phyloP scores from a whole-genome alignment of 1,140 invertebrate species.

The Leptopilina clavipes region DNA sequence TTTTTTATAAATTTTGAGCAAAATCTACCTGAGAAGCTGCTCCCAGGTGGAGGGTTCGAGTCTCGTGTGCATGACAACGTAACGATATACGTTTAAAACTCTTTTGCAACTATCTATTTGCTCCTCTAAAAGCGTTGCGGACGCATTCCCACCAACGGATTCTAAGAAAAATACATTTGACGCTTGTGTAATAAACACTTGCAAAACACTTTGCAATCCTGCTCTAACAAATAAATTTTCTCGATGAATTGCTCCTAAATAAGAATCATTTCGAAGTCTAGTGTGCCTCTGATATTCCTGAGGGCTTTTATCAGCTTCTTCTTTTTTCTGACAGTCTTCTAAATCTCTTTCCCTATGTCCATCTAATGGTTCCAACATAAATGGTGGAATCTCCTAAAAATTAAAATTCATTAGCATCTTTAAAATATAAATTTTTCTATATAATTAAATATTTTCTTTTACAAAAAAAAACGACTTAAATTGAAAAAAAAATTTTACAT shows the following conservation, averaged over 20 bases:
- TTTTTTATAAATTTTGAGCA: not conserved
- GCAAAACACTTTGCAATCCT: conserved; percentile 91
- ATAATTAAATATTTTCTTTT: too few relatives aligned
- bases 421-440: not conserved
- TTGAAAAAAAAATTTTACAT: conserved; percentile 74
- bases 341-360: conserved; percentile 70
- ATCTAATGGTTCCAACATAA: conserved; percentile 89
- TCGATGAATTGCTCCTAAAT: conserved; percentile 85
- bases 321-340: conserved; percentile 62
- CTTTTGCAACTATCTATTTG: conserved; percentile 97
- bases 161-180: conserved; percentile 94
- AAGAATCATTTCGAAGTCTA: conserved; percentile 87
- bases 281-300: conserved; percentile 77
- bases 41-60: conserved; percentile 95
- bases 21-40: conserved; percentile 70
- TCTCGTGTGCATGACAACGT: conserved; percentile 96
- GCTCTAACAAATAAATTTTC: conserved; percentile 87
- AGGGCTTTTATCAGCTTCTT: conserved; percentile 69
- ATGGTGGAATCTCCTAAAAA: conserved; percentile 85
- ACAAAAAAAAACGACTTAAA: too few relatives aligned
- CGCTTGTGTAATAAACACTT: conserved; percentile 96
- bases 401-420: not conserved
- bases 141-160: conserved; percentile 66
- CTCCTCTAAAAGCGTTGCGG: conserved; percentile 83
- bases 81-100: conserved; percentile 96